Conservation (phyloP, 2,113 vertebrate species). For the Tachysurus vachellii region DNA sequence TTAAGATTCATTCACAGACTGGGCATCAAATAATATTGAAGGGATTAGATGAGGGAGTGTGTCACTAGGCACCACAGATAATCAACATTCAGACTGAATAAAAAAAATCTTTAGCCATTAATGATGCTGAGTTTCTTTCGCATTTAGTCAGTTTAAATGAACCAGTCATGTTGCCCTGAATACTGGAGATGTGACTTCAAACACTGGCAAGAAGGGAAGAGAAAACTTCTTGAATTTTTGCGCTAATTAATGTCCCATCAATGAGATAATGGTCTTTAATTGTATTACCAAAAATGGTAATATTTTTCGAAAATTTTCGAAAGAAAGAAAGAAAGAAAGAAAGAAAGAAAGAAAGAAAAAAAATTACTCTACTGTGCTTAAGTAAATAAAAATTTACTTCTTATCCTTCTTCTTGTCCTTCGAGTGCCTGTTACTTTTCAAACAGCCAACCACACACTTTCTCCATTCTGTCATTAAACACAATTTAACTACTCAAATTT, state of each 20-base stretch:
- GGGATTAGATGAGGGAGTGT: conserved; percentile 35
- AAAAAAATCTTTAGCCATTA: conserved; percentile 35
- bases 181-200: not conserved
- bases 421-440: not conserved
- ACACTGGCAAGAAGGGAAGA: not conserved
- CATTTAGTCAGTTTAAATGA: not conserved
- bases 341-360: not conserved
- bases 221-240: not conserved
- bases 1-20: conserved; percentile 50
- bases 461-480: not conserved
- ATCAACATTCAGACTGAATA: conserved; percentile 34
- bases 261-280: not conserved
- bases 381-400: not conserved
- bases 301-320: too few relatives aligned
- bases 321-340: not conserved
- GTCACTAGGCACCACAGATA: conserved; percentile 30
- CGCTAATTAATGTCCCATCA: not conserved
- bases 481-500: not conserved
- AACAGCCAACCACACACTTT: not conserved
- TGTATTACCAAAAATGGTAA: not conserved
- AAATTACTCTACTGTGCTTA: not conserved
- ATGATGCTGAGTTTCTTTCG: conserved; percentile 14
- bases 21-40: conserved; percentile 37
- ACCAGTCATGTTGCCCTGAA: not conserved
- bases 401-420: not conserved